phyloP scores from a whole-genome alignment of 2,888 invertebrate genomes.

The Plagiodera versicolora region DNA sequence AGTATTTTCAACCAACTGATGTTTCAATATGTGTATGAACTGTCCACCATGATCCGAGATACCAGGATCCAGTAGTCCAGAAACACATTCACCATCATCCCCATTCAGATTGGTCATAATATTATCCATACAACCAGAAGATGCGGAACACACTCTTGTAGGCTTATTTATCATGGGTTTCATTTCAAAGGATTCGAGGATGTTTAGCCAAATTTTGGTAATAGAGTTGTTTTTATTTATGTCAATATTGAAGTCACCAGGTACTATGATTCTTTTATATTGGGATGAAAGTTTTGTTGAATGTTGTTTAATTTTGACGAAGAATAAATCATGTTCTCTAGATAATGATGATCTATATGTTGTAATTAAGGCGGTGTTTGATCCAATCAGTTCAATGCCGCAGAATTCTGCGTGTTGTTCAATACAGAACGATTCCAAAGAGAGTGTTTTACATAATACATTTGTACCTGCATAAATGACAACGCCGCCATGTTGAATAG shows the following conservation, averaged over 20 bases:
- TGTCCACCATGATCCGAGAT: too few relatives aligned
- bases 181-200: background rate
- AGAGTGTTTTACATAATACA: too few relatives aligned
- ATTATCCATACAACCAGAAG: background rate
- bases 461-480: too few relatives aligned
- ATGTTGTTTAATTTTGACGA: constrained; percentile 2
- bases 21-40: too few relatives aligned
- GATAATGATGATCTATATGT: constrained; percentile 6
- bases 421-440: too few relatives aligned
- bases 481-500: too few relatives aligned
- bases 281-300: background rate
- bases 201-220: background rate
- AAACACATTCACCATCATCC: too few relatives aligned
- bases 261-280: constrained; percentile 1
- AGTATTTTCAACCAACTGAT: too few relatives aligned
- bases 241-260: constrained; percentile 7
- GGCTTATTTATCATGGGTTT: background rate
- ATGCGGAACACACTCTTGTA: background rate
- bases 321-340: constrained; percentile 2
- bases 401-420: too few relatives aligned
- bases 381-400: background rate
- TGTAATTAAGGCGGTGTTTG: background rate
- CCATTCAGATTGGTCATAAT: too few relatives aligned
- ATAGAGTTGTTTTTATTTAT: background rate
- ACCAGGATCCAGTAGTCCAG: too few relatives aligned